These are phyloP conservation scores for Neogobius melanostomus DNA, from an alignment of 2,113 vertebrate genomes.

Conservation along the genomic window DNA sequence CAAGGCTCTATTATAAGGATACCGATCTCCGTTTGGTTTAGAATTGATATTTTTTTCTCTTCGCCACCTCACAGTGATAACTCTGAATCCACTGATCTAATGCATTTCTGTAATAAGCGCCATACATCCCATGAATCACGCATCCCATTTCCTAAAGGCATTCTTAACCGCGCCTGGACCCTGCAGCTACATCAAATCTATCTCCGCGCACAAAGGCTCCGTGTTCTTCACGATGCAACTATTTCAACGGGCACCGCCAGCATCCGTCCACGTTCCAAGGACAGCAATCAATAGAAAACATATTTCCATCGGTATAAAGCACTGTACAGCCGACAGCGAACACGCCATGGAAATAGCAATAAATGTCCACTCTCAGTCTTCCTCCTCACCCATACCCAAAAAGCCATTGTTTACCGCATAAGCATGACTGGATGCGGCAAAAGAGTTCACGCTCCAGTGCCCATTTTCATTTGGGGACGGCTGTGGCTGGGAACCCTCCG, in stretches of 20 bases:
- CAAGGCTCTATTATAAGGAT: neutral
- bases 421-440: constrained; percentile 68
- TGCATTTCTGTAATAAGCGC: constrained; percentile 56
- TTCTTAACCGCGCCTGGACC: constrained; percentile 42
- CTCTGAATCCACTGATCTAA: neutral
- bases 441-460: constrained; percentile 66
- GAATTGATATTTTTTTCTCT: neutral
- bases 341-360: constrained; percentile 57
- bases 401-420: constrained; percentile 67
- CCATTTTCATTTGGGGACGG: constrained; percentile 75
- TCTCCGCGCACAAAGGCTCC: constrained; percentile 64
- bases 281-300: constrained; percentile 69
- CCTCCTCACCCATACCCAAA: constrained; percentile 19
- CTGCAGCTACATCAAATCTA: constrained; percentile 50
- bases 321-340: constrained; percentile 49
- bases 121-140: constrained; percentile 44
- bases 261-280: constrained; percentile 62
- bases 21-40: neutral
- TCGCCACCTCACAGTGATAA: neutral
- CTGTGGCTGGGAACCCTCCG: constrained; percentile 66
- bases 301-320: constrained; percentile 61
- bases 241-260: constrained; percentile 58
- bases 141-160: constrained; percentile 49
- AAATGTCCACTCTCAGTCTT: constrained; percentile 56
- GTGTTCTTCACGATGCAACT: constrained; percentile 57